A percentile compares a stretch with the other conserved stretches of the same genome.
These are phyloP conservation scores for Gasterosteus aculeatus DNA, from an alignment of 2,113 vertebrate species.

Conservation along the genomic window DNA sequence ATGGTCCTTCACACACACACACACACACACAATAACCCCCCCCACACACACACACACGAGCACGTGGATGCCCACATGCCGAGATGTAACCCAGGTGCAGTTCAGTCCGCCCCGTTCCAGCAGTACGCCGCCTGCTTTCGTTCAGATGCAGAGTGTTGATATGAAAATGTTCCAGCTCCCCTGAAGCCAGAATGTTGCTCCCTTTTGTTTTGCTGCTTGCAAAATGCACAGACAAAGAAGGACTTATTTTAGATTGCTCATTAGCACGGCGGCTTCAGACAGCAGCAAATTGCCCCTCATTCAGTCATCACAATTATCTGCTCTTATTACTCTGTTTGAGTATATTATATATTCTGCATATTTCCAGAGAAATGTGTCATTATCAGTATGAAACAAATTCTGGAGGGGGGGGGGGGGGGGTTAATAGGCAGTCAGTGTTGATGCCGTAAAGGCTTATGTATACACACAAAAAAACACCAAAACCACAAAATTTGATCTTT, in stretches of 20 bases:
- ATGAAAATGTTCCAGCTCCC: conserved; percentile 29
- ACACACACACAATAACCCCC: neutral
- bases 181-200: conserved; percentile 39
- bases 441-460: conserved; percentile 53
- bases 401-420: conserved; percentile 6
- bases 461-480: conserved; percentile 39
- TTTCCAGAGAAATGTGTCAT: conserved; percentile 64
- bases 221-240: conserved; percentile 58
- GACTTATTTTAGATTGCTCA: conserved; percentile 68
- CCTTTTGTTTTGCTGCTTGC: conserved; percentile 48
- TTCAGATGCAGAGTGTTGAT: conserved; percentile 40
- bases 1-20: neutral
- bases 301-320: conserved; percentile 70
- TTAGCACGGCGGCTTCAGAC: conserved; percentile 58
- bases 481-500: conserved; percentile 67
- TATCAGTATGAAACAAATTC: conserved; percentile 61
- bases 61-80: conserved; percentile 1
- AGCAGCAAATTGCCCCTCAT: conserved; percentile 63
- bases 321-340: conserved; percentile 65
- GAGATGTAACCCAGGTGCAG: conserved; percentile 26
- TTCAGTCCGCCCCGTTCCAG: conserved; percentile 8
- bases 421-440: conserved; percentile 67
- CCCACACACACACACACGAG: neutral
- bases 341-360: conserved; percentile 65
- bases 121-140: conserved; percentile 17